Percentiles rank a stretch among this genome's conserved stretches.
phyloP scores from a whole-genome alignment of 2,888 invertebrate genomes.

The Drosophila vallismaia region DNA sequence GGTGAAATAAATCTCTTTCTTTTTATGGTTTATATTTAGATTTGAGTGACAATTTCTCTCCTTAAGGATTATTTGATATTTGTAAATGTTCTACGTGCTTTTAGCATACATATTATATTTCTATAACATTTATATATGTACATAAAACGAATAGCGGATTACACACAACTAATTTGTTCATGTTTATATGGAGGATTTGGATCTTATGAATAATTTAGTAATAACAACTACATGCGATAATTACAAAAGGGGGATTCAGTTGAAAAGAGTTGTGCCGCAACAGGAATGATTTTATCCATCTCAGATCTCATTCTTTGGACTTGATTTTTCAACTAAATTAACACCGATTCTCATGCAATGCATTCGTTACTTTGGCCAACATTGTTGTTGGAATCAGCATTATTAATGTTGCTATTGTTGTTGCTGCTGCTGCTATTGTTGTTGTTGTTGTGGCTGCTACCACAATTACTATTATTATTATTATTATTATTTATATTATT shows the following conservation, averaged over 20 bases:
- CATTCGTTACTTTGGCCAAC: constrained; percentile 75
- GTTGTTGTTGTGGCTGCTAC: constrained; percentile 28
- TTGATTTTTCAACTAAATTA: constrained; percentile 59
- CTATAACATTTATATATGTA: constrained; percentile 8
- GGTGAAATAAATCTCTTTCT: not conserved
- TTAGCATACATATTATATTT: constrained; percentile 25
- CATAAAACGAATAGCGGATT: constrained; percentile 21
- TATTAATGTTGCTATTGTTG: constrained; percentile 44
- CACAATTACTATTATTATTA: constrained; percentile 18
- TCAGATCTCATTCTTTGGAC: constrained; percentile 12
- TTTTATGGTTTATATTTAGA: not conserved
- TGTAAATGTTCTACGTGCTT: constrained; percentile 50
- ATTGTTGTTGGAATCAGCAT: constrained; percentile 71
- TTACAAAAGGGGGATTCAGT: constrained; percentile 39
- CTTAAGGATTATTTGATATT: constrained; percentile 7
- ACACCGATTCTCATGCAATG: constrained; percentile 79
- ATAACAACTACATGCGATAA: constrained; percentile 41
- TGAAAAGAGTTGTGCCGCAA: constrained; percentile 35
- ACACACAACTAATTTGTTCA: constrained; percentile 32
- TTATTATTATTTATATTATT: constrained; percentile 30
- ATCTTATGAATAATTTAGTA: constrained; percentile 45
- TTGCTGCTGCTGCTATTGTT: constrained; percentile 41
- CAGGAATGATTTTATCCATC: constrained; percentile 7
- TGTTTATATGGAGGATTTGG: constrained; percentile 20
- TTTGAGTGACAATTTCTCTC: constrained; percentile 19